Percentiles rank a stretch among this genome's conserved stretches.
phyloP scores from a whole-genome alignment of 2,113 vertebrate species.

The Sakesphorus luctuosus region DNA sequence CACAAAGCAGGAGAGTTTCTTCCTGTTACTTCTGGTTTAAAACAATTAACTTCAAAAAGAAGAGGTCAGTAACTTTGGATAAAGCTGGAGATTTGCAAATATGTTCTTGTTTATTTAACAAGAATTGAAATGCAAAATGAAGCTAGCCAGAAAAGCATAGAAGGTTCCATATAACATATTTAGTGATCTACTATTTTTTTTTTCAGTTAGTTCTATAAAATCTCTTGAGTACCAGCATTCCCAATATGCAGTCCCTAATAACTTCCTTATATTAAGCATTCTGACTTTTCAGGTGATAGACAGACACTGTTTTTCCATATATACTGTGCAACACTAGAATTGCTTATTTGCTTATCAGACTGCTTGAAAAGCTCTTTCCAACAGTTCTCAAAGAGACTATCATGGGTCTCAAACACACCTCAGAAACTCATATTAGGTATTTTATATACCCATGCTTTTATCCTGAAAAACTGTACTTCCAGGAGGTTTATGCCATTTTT shows the following conservation, averaged over 20 bases:
- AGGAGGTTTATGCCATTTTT: neutral
- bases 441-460: neutral
- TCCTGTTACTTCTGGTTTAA: neutral
- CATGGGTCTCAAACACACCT: neutral
- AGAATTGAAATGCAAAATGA: neutral
- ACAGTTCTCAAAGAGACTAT: neutral
- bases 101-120: neutral
- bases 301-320: neutral
- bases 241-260: neutral
- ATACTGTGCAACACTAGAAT: neutral
- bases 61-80: neutral
- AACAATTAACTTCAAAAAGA: neutral
- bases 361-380: neutral
- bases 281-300: neutral
- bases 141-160: neutral
- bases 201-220: neutral
- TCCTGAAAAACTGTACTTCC: neutral
- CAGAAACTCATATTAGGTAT: neutral
- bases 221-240: neutral
- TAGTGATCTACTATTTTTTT: neutral
- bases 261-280: neutral
- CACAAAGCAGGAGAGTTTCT: neutral
- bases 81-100: neutral
- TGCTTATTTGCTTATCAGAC: neutral
- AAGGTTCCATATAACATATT: neutral